Evolutionary conservation across 2,888 invertebrate genomes (phyloP), one percentile per base, ranked within the genome.

Genomic region (Panzeria rudis): DNA sequence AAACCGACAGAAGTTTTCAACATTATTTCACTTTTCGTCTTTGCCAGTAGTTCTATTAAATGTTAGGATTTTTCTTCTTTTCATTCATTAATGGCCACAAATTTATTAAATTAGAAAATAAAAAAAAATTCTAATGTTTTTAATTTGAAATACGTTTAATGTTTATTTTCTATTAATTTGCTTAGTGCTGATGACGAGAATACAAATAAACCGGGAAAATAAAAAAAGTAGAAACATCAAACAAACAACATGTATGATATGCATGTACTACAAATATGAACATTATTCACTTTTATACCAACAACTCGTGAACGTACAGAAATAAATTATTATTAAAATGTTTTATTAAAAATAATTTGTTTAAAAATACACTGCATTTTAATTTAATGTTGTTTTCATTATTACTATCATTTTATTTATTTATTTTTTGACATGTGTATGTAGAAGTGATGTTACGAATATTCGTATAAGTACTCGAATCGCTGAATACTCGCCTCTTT

Each of bases 281-380:
- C 50, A 50, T 35, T 23, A 61, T 13, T 56, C 56, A 56, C 13
- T 54, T 66, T 66, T 66, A 35, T 23, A 32, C 23, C 66, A 61
- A 61, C 9, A 35, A 73, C 35, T 35, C 9, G 47, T 17, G n/a
- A 41, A 54, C 29, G 69, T 25, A 44, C 6, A 72, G n/a, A 66
- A 54, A 66, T 59, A 66, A 71, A 35, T 72, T 56, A 66, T 59
- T 66, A 66, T 38, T 68, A 68, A 72, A 68, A 68, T 80, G 61
- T 73, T 73, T 68, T 54, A 71, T 54, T 52, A 71, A 79, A 79
- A 68, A 81, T 61, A 75, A 75, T 68, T 52, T 81, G 23, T 68
- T 81, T 59, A 44, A 73, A 81, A 73, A 81, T 41, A 61, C 59
- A 59, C 56, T n/a, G 50, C 80, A 73, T n/a, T 52, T 73, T 32